A percentile compares a stretch with the other conserved stretches of the same genome.
Conservation (phyloP, 92 coral and sea anemone genomes). For the Bergia puertoricense region DNA sequence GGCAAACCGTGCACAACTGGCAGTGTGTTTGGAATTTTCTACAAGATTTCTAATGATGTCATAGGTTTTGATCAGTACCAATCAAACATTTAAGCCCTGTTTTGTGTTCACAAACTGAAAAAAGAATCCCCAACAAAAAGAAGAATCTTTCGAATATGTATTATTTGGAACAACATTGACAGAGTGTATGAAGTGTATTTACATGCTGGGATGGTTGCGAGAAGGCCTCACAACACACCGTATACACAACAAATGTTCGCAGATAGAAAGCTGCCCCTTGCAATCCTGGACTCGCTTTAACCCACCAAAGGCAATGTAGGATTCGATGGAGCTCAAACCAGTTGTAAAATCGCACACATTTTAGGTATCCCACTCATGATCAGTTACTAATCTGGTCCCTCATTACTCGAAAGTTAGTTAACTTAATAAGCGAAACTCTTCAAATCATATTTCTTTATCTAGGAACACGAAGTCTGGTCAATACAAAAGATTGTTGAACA, state of each 20-base stretch:
- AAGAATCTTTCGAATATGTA: not conserved
- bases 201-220: not conserved
- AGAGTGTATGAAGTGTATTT: not conserved
- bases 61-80: not conserved
- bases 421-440: too few species aligned
- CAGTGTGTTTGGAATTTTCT: not conserved
- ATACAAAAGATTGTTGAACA: too few species aligned
- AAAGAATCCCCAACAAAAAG: not conserved
- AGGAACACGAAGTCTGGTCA: too few species aligned
- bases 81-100: not conserved
- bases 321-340: too few species aligned
- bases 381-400: too few species aligned
- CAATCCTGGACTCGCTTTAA: too few species aligned
- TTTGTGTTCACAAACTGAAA: not conserved
- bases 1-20: not conserved
- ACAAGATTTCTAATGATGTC: too few species aligned
- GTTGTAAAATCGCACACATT: too few species aligned
- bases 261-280: not conserved
- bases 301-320: not conserved
- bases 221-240: not conserved
- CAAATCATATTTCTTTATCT: too few species aligned
- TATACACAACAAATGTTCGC: not conserved
- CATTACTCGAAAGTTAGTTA: too few species aligned
- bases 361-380: too few species aligned
- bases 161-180: too few species aligned